phyloP scores from a whole-genome alignment of 2,888 invertebrate genomes.

The Thereva unica region DNA sequence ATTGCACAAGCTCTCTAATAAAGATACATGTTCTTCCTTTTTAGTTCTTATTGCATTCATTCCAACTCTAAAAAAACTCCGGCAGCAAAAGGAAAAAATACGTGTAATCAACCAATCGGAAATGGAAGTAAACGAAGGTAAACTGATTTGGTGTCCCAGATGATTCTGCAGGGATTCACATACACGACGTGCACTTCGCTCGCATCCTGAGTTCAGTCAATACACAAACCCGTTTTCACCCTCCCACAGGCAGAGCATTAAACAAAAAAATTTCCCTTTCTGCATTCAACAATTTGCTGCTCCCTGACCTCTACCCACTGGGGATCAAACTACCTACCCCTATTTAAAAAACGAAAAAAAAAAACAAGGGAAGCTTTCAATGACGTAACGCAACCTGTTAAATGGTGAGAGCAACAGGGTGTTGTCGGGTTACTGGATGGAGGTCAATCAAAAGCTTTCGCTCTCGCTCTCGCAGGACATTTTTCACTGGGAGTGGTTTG shows the following conservation, averaged over 20 bases:
- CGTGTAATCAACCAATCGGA: too few relatives aligned
- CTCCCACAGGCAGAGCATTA: not conserved
- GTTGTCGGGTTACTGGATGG: slow-evolving; percentile 1
- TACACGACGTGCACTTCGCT: not conserved
- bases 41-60: too few relatives aligned
- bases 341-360: not conserved
- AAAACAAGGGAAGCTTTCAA: slow-evolving; percentile 2
- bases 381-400: slow-evolving; percentile 35
- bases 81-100: too few relatives aligned
- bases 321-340: too few relatives aligned
- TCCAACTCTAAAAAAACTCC: too few relatives aligned
- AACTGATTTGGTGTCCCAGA: too few relatives aligned
- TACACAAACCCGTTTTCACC: not conserved
- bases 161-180: too few relatives aligned
- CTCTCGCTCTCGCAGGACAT: not conserved
- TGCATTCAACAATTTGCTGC: slow-evolving; percentile 11
- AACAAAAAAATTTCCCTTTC: slow-evolving; percentile 43
- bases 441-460: slow-evolving; percentile 20
- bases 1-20: too few relatives aligned
- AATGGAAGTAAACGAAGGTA: too few relatives aligned
- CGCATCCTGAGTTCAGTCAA: slow-evolving; percentile 3
- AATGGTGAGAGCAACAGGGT: slow-evolving; percentile 30
- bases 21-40: too few relatives aligned
- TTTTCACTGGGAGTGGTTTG: slow-evolving; percentile 24
- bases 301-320: not conserved